Evolutionary conservation across 2,797 vertebrate species (phyloP), one percentile per base, ranked within the genome.

Genomic region (Muraenolepis orangiensis): DNA sequence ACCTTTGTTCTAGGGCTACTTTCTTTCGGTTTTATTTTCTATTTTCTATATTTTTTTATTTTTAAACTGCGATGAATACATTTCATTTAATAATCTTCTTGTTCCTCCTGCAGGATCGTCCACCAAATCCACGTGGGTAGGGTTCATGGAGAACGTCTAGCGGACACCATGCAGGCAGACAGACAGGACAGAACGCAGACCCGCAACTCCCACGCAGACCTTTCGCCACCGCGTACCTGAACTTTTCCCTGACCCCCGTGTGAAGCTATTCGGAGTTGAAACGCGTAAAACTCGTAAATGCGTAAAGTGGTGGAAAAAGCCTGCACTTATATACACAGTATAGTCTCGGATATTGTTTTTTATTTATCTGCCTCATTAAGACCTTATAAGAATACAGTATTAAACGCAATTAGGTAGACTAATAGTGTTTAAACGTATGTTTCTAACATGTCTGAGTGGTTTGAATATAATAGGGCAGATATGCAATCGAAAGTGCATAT

Each of bases 141-240:
- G 66, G n/a, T 31, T 4, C 42, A 51, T 20, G 66, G 66, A 66
- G 57, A 64, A 23, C 12, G 57, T 64, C 26, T 64, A 23, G 57
- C 57, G 57, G 23, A 78, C 80, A 8, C 76, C 76, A 71, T 74
- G 38, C 36, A 69, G n/a, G n/a, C n/a, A n/a, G n/a, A n/a, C n/a
- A n/a, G n/a, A n/a, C n/a, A n/a, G 76, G 78, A 80, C 46, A 80
- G 72, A 78, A 80, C 78, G 51, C 66, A 66, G 74, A 79, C 32
- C 30, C 69, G 7, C 74, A 4, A 67, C 78, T 80, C 81, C 78
- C 78, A 73, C 72, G 57, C 68, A 66, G 78, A n/a, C 79, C 83
- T 91, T 83, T 90, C 80, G 80, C 76, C 87, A 86, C 75, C 69
- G 75, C 85, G n/a, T n/a, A 89, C 87, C 87, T 91, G 85, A 92